Evolutionary conservation across 2,113 vertebrate species (phyloP), one percentile per base, ranked within the genome.

Genomic region (Nyctibius bracteatus): DNA sequence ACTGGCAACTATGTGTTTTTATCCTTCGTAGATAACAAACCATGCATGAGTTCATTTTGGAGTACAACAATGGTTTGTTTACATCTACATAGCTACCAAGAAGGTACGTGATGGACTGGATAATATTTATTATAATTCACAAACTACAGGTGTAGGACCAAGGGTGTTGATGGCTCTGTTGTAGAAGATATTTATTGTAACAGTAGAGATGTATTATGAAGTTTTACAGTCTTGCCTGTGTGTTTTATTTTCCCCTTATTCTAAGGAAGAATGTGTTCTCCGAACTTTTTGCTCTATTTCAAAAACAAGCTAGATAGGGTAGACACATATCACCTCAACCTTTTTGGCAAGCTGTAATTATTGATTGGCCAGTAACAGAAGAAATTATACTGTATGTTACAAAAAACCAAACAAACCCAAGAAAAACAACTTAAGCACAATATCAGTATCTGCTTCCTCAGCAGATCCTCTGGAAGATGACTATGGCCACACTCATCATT

Each of bases 361-460:
- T 5, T 86, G 28, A 88, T 51, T 46, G 83, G 44, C 30, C 30
- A 75, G 39, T 52, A 73, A 81, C 41, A 87, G 25, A 65, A 78
- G 21, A 80, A 57, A 67, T 43, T 18, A 46, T 13, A 61, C 35
- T 41, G 41, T 16, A 28, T 19, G 20, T 61, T 71, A 31, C 73
- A 75, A 77, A 71, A 5, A 70, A 78, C n/a, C 72, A 61, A 71
- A 51, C 30, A 23, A 84, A 30, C 24, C 22, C 35, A 72, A 24
- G 27, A 94, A 70, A 37, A 85, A 67, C 14, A 44, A 80, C n/a
- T 33, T 81, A 84, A 86, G 31, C n/a, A 79, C 83, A 95, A 92
- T 89, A 84, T 78, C 55, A 93, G 0, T 49, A 93, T 90, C 93
- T 92, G 74, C 88, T 91, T 94, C 83, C 51, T 91, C 75, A 86